Conservation (phyloP, 1,140 invertebrate species). For the Monomorium pharaonis region DNA sequence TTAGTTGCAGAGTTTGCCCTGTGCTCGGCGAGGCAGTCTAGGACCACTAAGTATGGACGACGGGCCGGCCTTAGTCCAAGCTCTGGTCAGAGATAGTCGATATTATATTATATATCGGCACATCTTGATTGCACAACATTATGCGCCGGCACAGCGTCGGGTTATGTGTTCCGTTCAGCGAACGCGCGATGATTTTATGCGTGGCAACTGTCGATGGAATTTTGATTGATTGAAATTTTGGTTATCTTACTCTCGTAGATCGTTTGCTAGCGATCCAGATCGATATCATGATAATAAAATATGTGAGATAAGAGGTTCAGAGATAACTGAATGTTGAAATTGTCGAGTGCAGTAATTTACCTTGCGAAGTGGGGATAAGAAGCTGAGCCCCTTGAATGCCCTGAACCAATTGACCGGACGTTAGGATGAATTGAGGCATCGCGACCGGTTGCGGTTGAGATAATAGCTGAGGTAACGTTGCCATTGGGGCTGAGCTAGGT, state of each 20-base stretch:
- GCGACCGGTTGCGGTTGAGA: constrained; percentile 89
- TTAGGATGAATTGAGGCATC: constrained; percentile 95
- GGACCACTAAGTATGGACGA: constrained; percentile 84
- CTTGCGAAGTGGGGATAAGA: constrained; percentile 97
- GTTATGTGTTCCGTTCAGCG: not conserved
- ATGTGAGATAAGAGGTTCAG: not conserved
- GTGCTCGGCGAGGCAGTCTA: constrained; percentile 78
- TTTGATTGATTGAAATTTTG: constrained; percentile 25
- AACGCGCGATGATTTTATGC: constrained; percentile 10
- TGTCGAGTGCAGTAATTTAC: constrained; percentile 84
- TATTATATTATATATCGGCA: constrained; percentile 82
- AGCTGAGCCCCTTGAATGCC: constrained; percentile 96
- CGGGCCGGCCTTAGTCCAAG: constrained; percentile 77
- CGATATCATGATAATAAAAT: not conserved
- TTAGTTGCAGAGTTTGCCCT: constrained; percentile 85
- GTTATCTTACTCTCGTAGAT: constrained; percentile 19
- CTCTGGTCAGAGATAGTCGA: constrained; percentile 83
- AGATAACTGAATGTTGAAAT: not conserved
- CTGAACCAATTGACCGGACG: constrained; percentile 95
- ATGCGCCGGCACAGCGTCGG: constrained; percentile 77
- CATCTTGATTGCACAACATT: constrained; percentile 84
- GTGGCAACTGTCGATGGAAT: constrained; percentile 26
- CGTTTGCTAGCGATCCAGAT: not conserved
- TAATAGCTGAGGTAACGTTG: constrained; percentile 86
- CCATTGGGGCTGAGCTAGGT: constrained; percentile 83